Evolutionary conservation across 2,888 invertebrate genomes (phyloP), one percentile per base, ranked within the genome.

Genomic region (Masnerella sp.): DNA sequence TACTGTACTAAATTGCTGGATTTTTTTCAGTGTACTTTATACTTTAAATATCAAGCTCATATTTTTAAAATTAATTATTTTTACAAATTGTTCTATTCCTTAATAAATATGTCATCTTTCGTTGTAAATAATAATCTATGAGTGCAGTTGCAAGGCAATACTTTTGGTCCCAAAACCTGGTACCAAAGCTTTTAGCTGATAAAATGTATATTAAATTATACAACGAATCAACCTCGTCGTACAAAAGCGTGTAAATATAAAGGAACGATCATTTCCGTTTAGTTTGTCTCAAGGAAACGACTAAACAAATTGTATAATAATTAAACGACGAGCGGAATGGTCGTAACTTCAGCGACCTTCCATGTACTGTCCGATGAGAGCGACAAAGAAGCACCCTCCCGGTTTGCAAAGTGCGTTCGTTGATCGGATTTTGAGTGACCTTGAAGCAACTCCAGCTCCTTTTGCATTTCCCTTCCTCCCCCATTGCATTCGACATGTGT

Each of bases 401-500:
- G 42, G 32, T 62, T 42, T 54, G 45, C 40, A 17, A 71, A 59
- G 32, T 14, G 32, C 59, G 59, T 64, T 71, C 47, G 49, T 64
- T 64, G 12, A 64, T 52, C 43, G 25, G 32, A 68, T 58, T 58
- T 64, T 65, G 25, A 58, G 49, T 62, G 47, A 9, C 38, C 28
- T 40, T 59, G 28, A 22, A 47, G 32, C 38, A 49, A 20, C 22
- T 58, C 18, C 32, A 18, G 30, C 52, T 59, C 52, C 51, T 65
- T 65, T 58, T 45, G 59, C 28, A 52, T 30, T 42, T 45, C 51
- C 47, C 58, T 65, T 61, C 25, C 62, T 70, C 67, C 40, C 76
- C 74, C 79, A 78, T 79, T 77, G 75, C 81, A 80, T 81, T 80
- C 77, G 40, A 80, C 79, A 77, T 79, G 78, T 81, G 81, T 81